Evolutionary conservation across 2,797 vertebrate species (phyloP), one percentile per base, ranked within the genome.

Genomic region (Acomys russatus): DNA sequence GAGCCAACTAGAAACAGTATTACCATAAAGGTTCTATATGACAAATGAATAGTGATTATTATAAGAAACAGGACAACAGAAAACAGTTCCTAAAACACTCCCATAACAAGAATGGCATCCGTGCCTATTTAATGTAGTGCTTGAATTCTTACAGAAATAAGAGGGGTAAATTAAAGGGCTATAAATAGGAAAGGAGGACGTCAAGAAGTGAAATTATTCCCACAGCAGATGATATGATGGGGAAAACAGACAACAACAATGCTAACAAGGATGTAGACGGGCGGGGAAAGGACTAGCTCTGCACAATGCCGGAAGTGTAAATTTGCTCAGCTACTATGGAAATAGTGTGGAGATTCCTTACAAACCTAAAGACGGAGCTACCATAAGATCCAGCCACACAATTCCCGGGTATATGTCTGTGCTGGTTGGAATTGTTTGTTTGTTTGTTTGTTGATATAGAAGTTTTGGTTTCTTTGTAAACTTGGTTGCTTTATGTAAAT

Each of bases 271-370:
- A 56, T 56, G 54, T 22, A 30, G 54, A 51, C 51, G 49, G 33
- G 33, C 51, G 49, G 33, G 33, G n/a, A 80, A n/a, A 33, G 0
- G 10, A 59, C 3, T 35, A 22, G 20, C 14, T 59, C 18, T 30
- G 12, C 0, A 3, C 54, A 3, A 11, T 4, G 5, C 54, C 23
- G 54, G 6, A 18, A 35, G 59, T 20, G 54, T 3, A 8, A 22
- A 61, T 59, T 23, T n/a, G 54, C 56, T 35, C 33, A 12, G 54
- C 10, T 22, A 59, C 78, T 56, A 80, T 23, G 54, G 54, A 59
- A 56, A 35, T 25, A n/a, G 54, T 59, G 54, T 35, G 54, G 78
- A 12, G 33, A 15, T 80, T 59, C 54, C 33, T 51, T 20, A 80
- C 44, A 61, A n/a, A 59, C 30, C 9, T n/a, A 56, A 35, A 82